Percentiles rank a stretch among this genome's conserved stretches.
Evolutionary conservation across 30 jellyfish, hydroid and myxozoan genomes (phyloP).

Genomic region (Aurelia aurita): DNA sequence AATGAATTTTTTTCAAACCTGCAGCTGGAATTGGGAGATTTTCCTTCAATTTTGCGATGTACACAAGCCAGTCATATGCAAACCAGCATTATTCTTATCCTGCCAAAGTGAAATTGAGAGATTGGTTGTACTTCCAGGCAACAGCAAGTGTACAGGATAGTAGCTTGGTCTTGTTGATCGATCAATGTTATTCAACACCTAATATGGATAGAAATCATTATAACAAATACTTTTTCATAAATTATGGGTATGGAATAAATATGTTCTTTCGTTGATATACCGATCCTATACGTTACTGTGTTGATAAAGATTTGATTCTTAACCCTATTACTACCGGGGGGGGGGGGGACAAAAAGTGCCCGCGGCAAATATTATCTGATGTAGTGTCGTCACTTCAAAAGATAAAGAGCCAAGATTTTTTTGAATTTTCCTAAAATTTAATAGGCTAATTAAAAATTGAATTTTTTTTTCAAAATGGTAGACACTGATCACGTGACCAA

Average conservation of each 20-base stretch:
- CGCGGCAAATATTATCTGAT: too few species aligned
- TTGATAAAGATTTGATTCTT: too few species aligned
- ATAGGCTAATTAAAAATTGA: too few species aligned
- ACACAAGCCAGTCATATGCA: not conserved
- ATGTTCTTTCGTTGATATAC: too few species aligned
- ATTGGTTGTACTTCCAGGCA: constrained; percentile 42
- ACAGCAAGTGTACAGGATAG: constrained; percentile 29
- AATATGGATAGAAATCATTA: constrained; percentile 25
- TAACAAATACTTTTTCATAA: constrained; percentile 11
- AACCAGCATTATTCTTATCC: constrained; percentile 10
- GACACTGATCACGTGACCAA: too few species aligned
- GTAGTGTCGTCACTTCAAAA: too few species aligned
- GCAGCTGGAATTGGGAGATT: constrained; percentile 35
- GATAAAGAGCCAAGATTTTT: too few species aligned
- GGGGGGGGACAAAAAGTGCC: too few species aligned
- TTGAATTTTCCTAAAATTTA: too few species aligned
- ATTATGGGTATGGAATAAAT: constrained; percentile 26
- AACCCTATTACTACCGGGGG: too few species aligned
- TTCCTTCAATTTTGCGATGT: constrained; percentile 35
- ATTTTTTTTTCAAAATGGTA: too few species aligned
- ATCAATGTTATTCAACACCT: constrained; percentile 42
- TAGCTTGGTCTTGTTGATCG: constrained; percentile 29
- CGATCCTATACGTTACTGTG: too few species aligned
- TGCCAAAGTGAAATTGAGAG: constrained; percentile 29
- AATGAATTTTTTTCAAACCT: not conserved